Base-by-base conservation (phyloP, 92 coral and sea anemone genomes). In the Phenganax marumi region DNA sequence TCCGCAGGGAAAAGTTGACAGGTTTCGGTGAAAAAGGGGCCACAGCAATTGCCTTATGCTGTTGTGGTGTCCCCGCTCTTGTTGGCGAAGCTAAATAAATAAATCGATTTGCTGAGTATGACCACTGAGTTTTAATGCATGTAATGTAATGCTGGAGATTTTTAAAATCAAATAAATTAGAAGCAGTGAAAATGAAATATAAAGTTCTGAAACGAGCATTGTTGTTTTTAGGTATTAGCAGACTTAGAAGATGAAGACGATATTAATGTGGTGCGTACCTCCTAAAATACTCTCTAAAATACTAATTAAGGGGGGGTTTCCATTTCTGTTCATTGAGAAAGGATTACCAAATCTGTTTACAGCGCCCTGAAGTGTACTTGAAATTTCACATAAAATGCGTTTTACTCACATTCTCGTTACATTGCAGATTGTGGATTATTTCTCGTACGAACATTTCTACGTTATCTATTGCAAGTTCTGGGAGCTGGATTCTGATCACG, bases 401-500 rank as follows among this genome's bases (percentile, higher is more conserved):
- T 33, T 33, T 33, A 33, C 43, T 33, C 7, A 5, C 47, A 43
- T 47, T 56, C 50, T 17, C 16, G 8, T 16, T 33, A 52, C 66
- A 53, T 47, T 79, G 74, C 82, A 94, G 98, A 86, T 94, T 71
- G 86, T 87, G 81, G 98, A 94, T 81, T 94, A 92, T 75, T 94
- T 94, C 84, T 94, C 98, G 60, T 94, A 94, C 88, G 98, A 94
- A 75, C 98, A 94, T 82, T 94, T 94, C 87, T 94, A 94, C 75
- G 98, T 94, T 49, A 89, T 94, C 70, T 94, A 94, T 68, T 94
- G 98, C 83, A 94, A 94, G 84, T 94, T 94, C 85, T 94, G 98
- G 98, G 98, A 94, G 75, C 92, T 94, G 56, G 98, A 94, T 77
- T 72, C 98, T 52, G 98, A 94, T 88, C 98, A 94, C 76, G 94